Base-by-base conservation (phyloP, 2,113 vertebrate genomes). In the Bolborhynchus lineola region DNA sequence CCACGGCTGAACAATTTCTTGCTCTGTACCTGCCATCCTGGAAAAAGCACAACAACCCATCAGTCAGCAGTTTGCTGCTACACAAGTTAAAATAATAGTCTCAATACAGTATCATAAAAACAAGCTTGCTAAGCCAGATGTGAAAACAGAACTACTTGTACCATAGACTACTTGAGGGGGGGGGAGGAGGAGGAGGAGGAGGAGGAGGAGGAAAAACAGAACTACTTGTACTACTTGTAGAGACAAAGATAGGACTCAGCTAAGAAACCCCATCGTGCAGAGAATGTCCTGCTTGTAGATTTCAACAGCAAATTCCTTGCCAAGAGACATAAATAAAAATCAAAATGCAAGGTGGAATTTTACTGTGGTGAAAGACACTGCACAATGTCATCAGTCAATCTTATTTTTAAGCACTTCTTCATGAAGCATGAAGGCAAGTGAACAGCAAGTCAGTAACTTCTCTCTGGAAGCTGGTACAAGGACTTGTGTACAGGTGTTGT, bases 1-100 rank as follows among this genome's bases (percentile, higher is more conserved):
- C 99, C 99, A 99, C 0, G 99, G 98, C 90, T 98, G 97, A 71
- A 99, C 98, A 84, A 99, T 96, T 87, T 98, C 98, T 64, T 98
- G 96, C 93, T 99, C 98, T 10, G 95, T 97, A 53, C 98, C 98
- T 19, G 98, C 95, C 6, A 69, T 96, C 99, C 99, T 99, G 68
- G 33, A 72, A 75, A 91, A 80, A 90, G 23, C 35, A 86, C 67
- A 96, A 77, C 69, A 95, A 47, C 44, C 20, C 28, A 47, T 92
- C 65, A 67, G 47, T 29, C 44, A 95, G 28, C 33, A 10, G 31
- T 78, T 50, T 17, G 35, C 6, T 39, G 47, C 31, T 46, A 72
- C 41, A 79, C 28, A 60, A 41, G 13, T 77, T 76, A 86, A 80
- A 88, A 20, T 52, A 77, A 69, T 15, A 37, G 81, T 59, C 83